Base-by-base conservation (phyloP, 2,113 vertebrate species). In the Ceyx cyanopectus region DNA sequence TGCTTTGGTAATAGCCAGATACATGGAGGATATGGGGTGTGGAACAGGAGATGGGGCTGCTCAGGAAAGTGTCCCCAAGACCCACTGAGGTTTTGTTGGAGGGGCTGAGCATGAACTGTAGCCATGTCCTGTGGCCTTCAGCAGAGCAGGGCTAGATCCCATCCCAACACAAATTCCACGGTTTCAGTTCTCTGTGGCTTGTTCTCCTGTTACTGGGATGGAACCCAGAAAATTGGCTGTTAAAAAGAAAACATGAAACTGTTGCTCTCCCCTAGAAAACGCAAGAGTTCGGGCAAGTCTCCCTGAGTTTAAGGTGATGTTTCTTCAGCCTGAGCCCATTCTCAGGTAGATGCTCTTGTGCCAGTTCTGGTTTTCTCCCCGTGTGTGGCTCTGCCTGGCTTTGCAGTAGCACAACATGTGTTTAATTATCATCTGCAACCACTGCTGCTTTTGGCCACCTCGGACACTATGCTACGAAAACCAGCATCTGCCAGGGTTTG, bases 401-500 rank as follows among this genome's bases (percentile, higher is more conserved):
- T 15, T 37, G 66, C 3, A 2, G 50, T 41, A 46, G 53, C 57
- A 54, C 50, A 48, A 20, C 0, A 0, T 34, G 32, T 18, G 7
- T 66, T 93, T 66, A 67, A 45, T 84, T 69, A 46, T 29, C 7
- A 2, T 50, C 40, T 34, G 32, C 74, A 87, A 5, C 45, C 53
- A 61, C 56, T 84, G 67, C 92, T 85, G 3, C 63, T 87, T 56
- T 41, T 62, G 94, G 62, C 89, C 24, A 30, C 46, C 56, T 51
- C 4, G 2, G 43, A n/a, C 2, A 7, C 29, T 79, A 85, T 68
- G 19, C 66, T 58, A 0, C 6, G 56, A 66, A 75, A 68, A 34
- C 27, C 54, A 73, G 69, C 43, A 34, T 88, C 77, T 95, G 92
- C 54, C 30, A n/a, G 84, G 78, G 54, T 58, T 94, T 79, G 67